Evolutionary conservation across 2,888 invertebrate species (phyloP).

Genomic region (Taenaris catops): DNA sequence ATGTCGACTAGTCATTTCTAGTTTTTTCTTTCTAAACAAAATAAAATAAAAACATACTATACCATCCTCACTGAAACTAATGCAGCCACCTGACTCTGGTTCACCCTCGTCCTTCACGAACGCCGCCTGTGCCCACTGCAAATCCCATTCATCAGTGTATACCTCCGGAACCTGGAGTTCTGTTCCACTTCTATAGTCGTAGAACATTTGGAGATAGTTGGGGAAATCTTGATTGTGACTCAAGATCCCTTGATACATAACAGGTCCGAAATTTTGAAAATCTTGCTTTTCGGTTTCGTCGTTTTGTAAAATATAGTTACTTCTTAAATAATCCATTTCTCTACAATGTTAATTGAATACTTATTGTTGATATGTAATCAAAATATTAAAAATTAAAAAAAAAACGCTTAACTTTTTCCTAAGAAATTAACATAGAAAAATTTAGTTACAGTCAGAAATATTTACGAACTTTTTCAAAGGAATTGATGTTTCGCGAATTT

Average conservation of each 20-base stretch:
- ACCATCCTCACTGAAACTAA: slow-evolving; percentile 50
- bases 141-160: slow-evolving; percentile 30
- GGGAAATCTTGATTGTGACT: slow-evolving; percentile 27
- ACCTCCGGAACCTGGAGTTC: slow-evolving; percentile 27
- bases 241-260: slow-evolving; percentile 25
- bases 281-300: slow-evolving; percentile 31
- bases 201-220: slow-evolving; percentile 47
- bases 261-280: slow-evolving; percentile 24
- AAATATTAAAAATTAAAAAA: too few species aligned
- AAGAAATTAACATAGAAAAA: too few species aligned
- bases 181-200: slow-evolving; percentile 38
- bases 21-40: too few species aligned
- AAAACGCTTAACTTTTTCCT: too few species aligned
- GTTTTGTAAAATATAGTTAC: slow-evolving; percentile 36
- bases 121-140: slow-evolving; percentile 37
- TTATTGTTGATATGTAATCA: too few species aligned
- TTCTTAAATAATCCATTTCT: slow-evolving; percentile 50
- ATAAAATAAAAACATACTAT: slow-evolving; percentile 12
- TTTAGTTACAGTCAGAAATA: too few species aligned
- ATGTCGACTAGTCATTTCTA: too few species aligned
- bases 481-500: too few species aligned
- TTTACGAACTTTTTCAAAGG: too few species aligned
- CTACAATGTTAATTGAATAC: too few species aligned
- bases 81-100: slow-evolving; percentile 24
- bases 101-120: slow-evolving; percentile 48